phyloP scores from a whole-genome alignment of 2,888 invertebrate genomes.

The Chesias legatella region DNA sequence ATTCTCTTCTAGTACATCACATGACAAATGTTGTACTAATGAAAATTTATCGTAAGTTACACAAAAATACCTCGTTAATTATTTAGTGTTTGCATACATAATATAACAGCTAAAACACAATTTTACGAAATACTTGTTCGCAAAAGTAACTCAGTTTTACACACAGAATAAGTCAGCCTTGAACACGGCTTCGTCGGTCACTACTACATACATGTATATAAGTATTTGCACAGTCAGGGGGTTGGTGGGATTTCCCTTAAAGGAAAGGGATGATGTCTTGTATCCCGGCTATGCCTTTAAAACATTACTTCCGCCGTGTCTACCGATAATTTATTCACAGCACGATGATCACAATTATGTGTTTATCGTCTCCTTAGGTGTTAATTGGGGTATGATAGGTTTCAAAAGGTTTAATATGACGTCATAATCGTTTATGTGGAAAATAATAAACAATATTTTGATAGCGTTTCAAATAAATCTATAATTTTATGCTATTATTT shows the following conservation, averaged over 20 bases:
- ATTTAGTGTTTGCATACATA: no score
- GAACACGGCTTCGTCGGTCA: slow-evolving; percentile 48
- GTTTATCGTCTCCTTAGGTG: slow-evolving; percentile 18
- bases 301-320: slow-evolving; percentile 61
- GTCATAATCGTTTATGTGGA: not conserved
- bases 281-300: slow-evolving; percentile 45
- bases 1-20: no score
- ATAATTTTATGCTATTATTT: no score
- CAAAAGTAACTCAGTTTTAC: slow-evolving; percentile 60
- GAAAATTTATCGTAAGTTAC: no score
- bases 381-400: slow-evolving; percentile 18
- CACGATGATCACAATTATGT: slow-evolving; percentile 49
- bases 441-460: no score
- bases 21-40: no score
- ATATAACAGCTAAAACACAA: slow-evolving; percentile 52
- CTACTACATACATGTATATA: slow-evolving; percentile 33
- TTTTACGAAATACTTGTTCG: slow-evolving; percentile 54
- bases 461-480: no score
- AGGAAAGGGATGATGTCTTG: slow-evolving; percentile 54
- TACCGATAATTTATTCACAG: slow-evolving; percentile 57
- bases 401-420: slow-evolving; percentile 9
- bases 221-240: slow-evolving; percentile 33
- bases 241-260: slow-evolving; percentile 28
- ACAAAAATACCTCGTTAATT: no score
- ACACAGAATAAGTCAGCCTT: slow-evolving; percentile 54